Evolutionary conservation across 92 coral and sea anemone species (phyloP).

Genomic region (Epizoanthus scotinus): DNA sequence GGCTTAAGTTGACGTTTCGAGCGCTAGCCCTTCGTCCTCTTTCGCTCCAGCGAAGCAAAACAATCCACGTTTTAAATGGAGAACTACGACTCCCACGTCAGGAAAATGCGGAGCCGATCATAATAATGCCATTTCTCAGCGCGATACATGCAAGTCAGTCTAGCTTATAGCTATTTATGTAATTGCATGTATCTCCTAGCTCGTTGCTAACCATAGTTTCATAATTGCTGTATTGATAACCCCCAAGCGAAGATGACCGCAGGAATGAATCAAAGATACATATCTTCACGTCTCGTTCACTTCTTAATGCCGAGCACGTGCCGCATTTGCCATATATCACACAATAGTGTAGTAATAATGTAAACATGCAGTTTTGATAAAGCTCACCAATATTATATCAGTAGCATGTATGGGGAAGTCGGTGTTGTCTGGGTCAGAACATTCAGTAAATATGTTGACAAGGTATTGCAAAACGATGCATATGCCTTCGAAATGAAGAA

Average conservation of each 20-base stretch:
- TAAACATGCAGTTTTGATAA: not conserved
- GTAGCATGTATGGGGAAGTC: not conserved
- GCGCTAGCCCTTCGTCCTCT: too few species aligned
- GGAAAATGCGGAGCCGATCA: too few species aligned
- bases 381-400: not conserved
- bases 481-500: too few species aligned
- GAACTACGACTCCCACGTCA: too few species aligned
- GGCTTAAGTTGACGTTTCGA: too few species aligned
- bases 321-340: not conserved
- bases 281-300: slow-evolving; percentile 29
- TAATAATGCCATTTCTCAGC: too few species aligned
- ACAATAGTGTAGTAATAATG: not conserved
- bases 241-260: slow-evolving; percentile 18
- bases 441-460: too few species aligned
- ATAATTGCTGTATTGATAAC: slow-evolving; percentile 27
- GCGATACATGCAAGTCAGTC: not conserved
- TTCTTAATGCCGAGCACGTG: slow-evolving; percentile 9
- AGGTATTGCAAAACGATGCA: too few species aligned
- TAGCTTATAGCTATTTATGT: not conserved
- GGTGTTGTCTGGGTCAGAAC: too few species aligned
- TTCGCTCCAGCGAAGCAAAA: too few species aligned
- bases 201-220: not conserved
- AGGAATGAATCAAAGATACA: slow-evolving; percentile 16
- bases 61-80: too few species aligned
- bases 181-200: not conserved